Percentiles rank a stretch among this genome's conserved stretches.
phyloP scores from a whole-genome alignment of 2,113 vertebrate genomes.

The Peucedramus taeniatus region DNA sequence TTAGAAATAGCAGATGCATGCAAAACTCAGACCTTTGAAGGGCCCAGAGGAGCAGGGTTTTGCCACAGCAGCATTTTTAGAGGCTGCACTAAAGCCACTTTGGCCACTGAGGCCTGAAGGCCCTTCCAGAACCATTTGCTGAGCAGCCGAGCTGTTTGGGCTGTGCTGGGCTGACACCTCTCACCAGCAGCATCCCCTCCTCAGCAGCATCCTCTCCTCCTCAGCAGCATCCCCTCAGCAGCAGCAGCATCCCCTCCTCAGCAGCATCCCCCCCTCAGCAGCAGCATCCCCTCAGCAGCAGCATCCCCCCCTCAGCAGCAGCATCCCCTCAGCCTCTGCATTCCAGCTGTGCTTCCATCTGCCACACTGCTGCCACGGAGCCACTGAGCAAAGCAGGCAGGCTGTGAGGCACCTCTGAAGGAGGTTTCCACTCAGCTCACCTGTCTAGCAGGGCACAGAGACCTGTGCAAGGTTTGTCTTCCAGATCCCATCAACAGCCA shows the following conservation, averaged over 20 bases:
- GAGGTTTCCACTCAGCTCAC: background rate
- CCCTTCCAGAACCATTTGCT: background rate
- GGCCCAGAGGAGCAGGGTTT: background rate
- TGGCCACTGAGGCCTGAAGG: background rate
- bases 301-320: background rate
- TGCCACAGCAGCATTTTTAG: background rate
- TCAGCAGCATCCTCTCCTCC: background rate
- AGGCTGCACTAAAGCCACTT: background rate
- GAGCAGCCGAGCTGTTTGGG: fast-evolving
- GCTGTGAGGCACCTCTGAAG: background rate
- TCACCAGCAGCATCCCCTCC: background rate
- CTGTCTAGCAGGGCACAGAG: background rate
- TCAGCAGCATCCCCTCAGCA: background rate
- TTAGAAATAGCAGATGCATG: background rate
- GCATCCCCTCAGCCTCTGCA: background rate
- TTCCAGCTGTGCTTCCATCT: background rate
- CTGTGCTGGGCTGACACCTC: fast-evolving
- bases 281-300: background rate
- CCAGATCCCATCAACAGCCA: background rate
- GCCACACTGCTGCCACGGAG: background rate
- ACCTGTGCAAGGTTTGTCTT: background rate
- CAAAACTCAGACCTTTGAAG: background rate
- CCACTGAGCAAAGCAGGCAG: background rate
- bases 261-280: background rate
- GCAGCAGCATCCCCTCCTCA: background rate